These are phyloP conservation scores for Eristalis intricaria DNA, from an alignment of 2,888 invertebrate species.

Conservation along the genomic window DNA sequence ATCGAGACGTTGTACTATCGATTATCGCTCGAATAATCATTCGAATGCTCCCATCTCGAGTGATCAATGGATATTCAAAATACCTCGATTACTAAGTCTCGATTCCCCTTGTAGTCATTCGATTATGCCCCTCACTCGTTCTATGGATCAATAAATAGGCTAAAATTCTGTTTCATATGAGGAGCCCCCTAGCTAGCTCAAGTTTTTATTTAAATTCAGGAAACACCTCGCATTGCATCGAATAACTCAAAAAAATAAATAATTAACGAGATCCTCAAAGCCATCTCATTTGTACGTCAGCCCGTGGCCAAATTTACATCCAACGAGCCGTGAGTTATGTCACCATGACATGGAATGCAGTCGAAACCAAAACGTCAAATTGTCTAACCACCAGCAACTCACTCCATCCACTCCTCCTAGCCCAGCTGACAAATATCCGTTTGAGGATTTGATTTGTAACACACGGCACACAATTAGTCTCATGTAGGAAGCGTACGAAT, in stretches of 20 bases:
- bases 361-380: neutral
- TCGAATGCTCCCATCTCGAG: too few species aligned
- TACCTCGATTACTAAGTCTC: too few species aligned
- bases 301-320: neutral
- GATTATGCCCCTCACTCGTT: too few species aligned
- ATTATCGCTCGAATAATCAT: too few species aligned
- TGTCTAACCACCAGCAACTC: neutral
- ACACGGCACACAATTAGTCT: neutral
- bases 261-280: neutral
- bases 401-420: neutral
- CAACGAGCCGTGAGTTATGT: neutral
- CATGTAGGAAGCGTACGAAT: neutral
- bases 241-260: neutral
- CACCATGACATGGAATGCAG: neutral
- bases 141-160: too few species aligned
- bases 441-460: slow-evolving; percentile 22
- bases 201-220: neutral
- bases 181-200: too few species aligned
- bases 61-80: too few species aligned
- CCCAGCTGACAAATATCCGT: slow-evolving; percentile 16
- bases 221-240: neutral
- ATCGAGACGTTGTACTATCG: too few species aligned
- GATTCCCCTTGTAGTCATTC: too few species aligned
- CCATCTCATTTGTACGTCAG: neutral
- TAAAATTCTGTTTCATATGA: too few species aligned